Conservation (phyloP, 2,113 vertebrate species). For the Brachyistius frenatus region DNA sequence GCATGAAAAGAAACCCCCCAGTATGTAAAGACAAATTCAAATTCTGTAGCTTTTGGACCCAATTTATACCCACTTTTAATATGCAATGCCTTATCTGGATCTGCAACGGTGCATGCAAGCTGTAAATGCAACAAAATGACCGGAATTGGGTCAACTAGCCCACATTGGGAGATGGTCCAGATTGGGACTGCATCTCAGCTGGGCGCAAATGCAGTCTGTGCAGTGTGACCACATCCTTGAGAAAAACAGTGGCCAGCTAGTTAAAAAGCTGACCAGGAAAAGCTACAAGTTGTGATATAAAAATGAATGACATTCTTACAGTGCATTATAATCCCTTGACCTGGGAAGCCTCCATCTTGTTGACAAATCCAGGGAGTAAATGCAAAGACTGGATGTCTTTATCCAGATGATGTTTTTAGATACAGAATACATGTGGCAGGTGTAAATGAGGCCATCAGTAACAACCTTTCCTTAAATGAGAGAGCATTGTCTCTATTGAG, state of each 20-base stretch:
- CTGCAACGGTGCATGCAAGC: neutral
- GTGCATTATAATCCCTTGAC: no score
- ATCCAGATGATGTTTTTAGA: no score
- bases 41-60: neutral
- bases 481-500: no score
- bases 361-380: no score
- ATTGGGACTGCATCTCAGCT: neutral
- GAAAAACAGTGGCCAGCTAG: neutral
- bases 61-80: neutral
- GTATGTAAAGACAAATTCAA: neutral
- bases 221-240: neutral
- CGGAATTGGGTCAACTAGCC: neutral
- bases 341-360: no score
- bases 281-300: neutral
- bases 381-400: no score
- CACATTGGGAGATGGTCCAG: neutral
- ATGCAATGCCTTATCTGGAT: neutral
- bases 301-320: no score
- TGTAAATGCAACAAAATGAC: neutral
- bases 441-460: no score
- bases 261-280: neutral
- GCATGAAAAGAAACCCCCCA: no score
- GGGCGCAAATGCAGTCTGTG: neutral
- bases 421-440: no score
- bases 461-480: no score